Base-by-base conservation (phyloP, 1,140 invertebrate genomes). In the Bombus vancouverensis region DNA sequence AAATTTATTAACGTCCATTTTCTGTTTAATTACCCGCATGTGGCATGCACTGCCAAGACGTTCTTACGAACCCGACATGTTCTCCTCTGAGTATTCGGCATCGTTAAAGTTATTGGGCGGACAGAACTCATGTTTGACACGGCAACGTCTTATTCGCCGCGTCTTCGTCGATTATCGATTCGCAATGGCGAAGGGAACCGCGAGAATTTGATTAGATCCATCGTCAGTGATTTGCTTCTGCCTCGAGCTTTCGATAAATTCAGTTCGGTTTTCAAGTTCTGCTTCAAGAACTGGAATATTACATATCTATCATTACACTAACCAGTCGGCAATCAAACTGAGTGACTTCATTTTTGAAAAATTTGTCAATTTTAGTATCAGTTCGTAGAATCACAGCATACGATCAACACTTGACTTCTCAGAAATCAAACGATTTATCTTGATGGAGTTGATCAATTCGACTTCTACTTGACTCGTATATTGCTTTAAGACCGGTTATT, bases 1-100 rank as follows among this genome's bases (percentile, higher is more conserved):
- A 87, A 92, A 92, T 92, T 92, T 91, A 92, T 92, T 91, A 91
- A 92, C 92, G 89, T 90, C 87, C 89, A 91, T 91, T 91, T 92
- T 92, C 90, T 91, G 89, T 92, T 92, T 92, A 92, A 92, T 92
- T 92, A 92, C 88, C 81, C 71, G 79, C 84, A 87, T 65, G 85
- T 83, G 82, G 89, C 87, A 88, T 87, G 80, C 83, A 85, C 72
- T 87, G 81, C 83, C 88, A 86, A 84, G 85, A 37, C 80, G 79
- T 83, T 87, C 80, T 59, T 62, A 34, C 22, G 74, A 87, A 25
- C 37, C 87, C 66, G 47, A 75, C 65, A 68, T n/a, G n/a, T 39
- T 70, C 78, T 74, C 84, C 83, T 78, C 32, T 25, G 47, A 15
- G 68, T 73, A 75, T 75, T 86, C 66, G 65, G 71, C 57, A 12